Base-by-base conservation (phyloP, 2,888 invertebrate species). In the Itoplectis maculator region DNA sequence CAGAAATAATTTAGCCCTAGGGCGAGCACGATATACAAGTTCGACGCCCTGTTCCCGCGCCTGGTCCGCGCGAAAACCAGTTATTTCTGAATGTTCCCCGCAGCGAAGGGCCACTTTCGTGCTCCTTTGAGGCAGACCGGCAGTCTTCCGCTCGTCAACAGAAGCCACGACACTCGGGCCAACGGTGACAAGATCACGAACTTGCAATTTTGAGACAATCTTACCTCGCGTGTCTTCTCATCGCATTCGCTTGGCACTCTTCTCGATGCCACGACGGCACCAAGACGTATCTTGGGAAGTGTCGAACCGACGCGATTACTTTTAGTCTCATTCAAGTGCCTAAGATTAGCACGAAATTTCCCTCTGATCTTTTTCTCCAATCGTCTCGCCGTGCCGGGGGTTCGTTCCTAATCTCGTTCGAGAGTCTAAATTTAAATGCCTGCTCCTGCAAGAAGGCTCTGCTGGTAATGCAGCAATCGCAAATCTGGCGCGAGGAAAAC, bases 11-110 rank as follows among this genome's bases (percentile, higher is more conserved):
- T 74, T 35, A 15, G 69, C 63, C 79, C 74, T 47, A 42, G 63
- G 63, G 79, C 74, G 63, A 80, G 45, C 79, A 80, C 79, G 79
- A 80, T 51, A 6, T 40, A 63, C 9, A 66, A 69, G 74, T 80
- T 80, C 79, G 79, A 80, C 61, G 79, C 63, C 74, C 59, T 61
- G 72, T 68, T 79, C 63, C 69, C 23, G 45, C 40, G 74, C 54
- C 69, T 51, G 35, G 61, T 6, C 23, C 37, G 68, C 69, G n/a
- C 56, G 49, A 54, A 79, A 69, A 79, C 82, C 82, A 79, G 79
- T 82, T 79, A 82, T 82, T 79, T 75, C 69, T 69, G 47, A 66
- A 70, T n/a, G 59, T 40, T 11, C n/a, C 23, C 40, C 6, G 49
- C 54, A 56, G 20, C 23, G 49, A 73, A 66, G 40, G 49, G 56